Base-by-base conservation (phyloP, 1,140 invertebrate species). In the Euura lappo region DNA sequence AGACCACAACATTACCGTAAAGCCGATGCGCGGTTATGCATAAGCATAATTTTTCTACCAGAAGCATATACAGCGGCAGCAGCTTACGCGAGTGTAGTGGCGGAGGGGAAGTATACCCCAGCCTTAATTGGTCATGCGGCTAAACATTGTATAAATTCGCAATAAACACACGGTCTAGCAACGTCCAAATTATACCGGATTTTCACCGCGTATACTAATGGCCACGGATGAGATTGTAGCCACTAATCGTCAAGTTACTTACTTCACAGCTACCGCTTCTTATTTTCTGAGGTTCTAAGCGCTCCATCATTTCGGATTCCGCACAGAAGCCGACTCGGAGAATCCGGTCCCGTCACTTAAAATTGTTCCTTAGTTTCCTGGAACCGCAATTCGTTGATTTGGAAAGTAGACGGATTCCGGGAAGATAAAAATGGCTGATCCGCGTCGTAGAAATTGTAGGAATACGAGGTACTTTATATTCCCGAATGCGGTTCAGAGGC, bases 1-100 rank as follows among this genome's bases (percentile, higher is more conserved):
- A 77, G 78, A 85, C 85, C 84, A 79, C 82, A 83, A 84, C 79
- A 86, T 86, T 85, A 86, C 84, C 84, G 84, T 85, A 85, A 86
- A 84, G 79, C 81, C 83, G 74, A 77, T 64, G 80, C 28, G 28
- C 73, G 83, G 82, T 83, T 86, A 85, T 85, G 84, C 83, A 84
- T 84, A 84, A 85, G 43, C 70, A 76, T 76, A 74, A 72, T 74
- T 76, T 72, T 71, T 74, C 68, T 64, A 13, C 13, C 65, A 69
- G 68, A 71, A 60, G 28, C 10, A 60, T 11, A 67, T 45, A 44
- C 68, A 72, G 79, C 76, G 79, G 79, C 28, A 75, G 77, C 75
- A 76, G 79, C 81, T 82, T 81, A 78, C 51, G 28, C 80, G 76
- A 74, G 76, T 71, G 68, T 66, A 72, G 72, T 72, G 71, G 75